phyloP scores from a whole-genome alignment of 2,888 invertebrate genomes.

The Polietes domitor region DNA sequence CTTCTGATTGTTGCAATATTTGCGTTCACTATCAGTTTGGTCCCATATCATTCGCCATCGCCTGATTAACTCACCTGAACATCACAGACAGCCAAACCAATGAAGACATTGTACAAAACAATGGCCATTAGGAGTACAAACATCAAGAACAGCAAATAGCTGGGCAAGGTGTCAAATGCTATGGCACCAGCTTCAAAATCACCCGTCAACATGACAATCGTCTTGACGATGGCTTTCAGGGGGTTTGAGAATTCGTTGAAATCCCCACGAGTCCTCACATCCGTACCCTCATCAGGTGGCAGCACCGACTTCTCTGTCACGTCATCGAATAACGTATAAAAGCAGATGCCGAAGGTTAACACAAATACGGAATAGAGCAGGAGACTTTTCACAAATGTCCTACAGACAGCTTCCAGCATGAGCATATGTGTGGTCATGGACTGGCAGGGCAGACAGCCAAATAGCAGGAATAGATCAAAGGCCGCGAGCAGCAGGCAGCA shows the following conservation, averaged over 20 bases:
- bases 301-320: conserved; percentile 68
- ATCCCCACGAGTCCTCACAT: conserved; percentile 80
- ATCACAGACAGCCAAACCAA: conserved; percentile 92
- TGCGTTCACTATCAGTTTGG: too few species aligned
- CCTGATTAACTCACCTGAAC: conserved; percentile 82
- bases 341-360: conserved; percentile 90
- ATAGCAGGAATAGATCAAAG: conserved; percentile 88
- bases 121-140: conserved; percentile 92
- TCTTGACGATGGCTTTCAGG: conserved; percentile 88
- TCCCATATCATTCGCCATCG: too few species aligned
- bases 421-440: conserved; percentile 90
- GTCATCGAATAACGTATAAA: conserved; percentile 88
- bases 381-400: conserved; percentile 90
- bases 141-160: conserved; percentile 88
- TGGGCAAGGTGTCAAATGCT: conserved; percentile 87
- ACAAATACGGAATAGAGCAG: conserved; percentile 90
- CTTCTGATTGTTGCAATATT: too few species aligned
- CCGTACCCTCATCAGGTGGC: conserved; percentile 49
- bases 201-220: conserved; percentile 93
- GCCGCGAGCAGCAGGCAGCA: conserved; percentile 88
- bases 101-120: conserved; percentile 90
- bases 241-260: conserved; percentile 87
- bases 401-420: conserved; percentile 90
- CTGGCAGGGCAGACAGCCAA: conserved; percentile 87
- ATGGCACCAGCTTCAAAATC: conserved; percentile 92